Conservation (phyloP, 1,140 invertebrate species). For the Drosophila pallidifrons region DNA sequence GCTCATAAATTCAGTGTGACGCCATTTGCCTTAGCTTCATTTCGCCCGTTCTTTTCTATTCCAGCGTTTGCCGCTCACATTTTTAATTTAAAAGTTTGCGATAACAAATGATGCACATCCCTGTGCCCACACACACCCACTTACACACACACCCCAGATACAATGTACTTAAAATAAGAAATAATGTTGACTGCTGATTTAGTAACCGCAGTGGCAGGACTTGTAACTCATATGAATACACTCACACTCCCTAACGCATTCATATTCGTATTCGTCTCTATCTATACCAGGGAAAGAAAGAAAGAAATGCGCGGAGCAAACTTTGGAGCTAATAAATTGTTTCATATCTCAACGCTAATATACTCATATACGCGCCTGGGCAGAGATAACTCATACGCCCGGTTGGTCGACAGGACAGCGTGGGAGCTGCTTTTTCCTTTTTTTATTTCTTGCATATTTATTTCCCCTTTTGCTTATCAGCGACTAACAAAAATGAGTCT, state of each 20-base stretch:
- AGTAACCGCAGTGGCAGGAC: slow-evolving; percentile 53
- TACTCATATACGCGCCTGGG: slow-evolving; percentile 19
- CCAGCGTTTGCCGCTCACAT: slow-evolving; percentile 22
- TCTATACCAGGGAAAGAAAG: slow-evolving; percentile 42
- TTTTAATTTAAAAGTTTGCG: slow-evolving; percentile 83
- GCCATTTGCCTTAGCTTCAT: slow-evolving; percentile 20
- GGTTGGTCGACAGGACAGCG: slow-evolving; percentile 38
- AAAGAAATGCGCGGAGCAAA: slow-evolving; percentile 70
- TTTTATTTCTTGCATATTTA: slow-evolving; percentile 71
- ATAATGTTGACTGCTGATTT: slow-evolving; percentile 79
- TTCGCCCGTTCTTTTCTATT: not conserved
- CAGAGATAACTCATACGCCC: slow-evolving; percentile 80
- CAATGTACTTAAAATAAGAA: slow-evolving; percentile 73
- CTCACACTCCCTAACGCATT: not conserved
- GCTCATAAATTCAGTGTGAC: slow-evolving; percentile 65
- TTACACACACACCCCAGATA: slow-evolving; percentile 1
- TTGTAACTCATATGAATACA: slow-evolving; percentile 7
- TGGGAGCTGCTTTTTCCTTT: slow-evolving; percentile 32
- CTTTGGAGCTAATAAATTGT: slow-evolving; percentile 80
- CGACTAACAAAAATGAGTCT: slow-evolving; percentile 52
- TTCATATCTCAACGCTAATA: slow-evolving; percentile 72
- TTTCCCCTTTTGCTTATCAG: slow-evolving; percentile 78
- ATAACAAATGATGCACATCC: slow-evolving; percentile 82
- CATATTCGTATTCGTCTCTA: slow-evolving; percentile 19
- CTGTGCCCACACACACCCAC: slow-evolving; percentile 16